These are phyloP conservation scores for Carcina quercana DNA, from an alignment of 2,888 invertebrate genomes.

Conservation along the genomic window DNA sequence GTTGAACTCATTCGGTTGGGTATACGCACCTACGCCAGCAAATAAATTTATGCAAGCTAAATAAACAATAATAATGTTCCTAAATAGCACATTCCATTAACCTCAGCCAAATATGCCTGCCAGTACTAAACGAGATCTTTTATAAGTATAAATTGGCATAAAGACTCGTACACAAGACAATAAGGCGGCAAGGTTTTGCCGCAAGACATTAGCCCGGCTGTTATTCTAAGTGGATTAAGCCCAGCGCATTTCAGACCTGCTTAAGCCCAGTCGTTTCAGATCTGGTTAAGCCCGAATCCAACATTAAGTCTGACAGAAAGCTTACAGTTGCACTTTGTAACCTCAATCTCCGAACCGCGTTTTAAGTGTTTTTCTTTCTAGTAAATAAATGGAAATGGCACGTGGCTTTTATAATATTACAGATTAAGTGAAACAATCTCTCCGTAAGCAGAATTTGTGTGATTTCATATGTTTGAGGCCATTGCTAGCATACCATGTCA, in stretches of 20 bases:
- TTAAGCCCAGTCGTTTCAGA: conserved; percentile 65
- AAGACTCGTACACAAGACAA: conserved; percentile 1
- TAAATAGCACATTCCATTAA: too few relatives aligned
- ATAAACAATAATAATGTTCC: too few relatives aligned
- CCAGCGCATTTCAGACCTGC: conserved; percentile 65
- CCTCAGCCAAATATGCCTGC: too few relatives aligned
- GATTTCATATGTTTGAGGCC: too few relatives aligned
- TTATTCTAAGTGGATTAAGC: conserved; percentile 72
- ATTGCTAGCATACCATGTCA: too few relatives aligned
- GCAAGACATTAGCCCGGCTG: conserved; percentile 54
- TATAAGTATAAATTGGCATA: conserved; percentile 2
- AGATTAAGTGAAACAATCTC: too few relatives aligned
- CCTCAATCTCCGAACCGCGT: conserved; percentile 25
- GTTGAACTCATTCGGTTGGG: too few relatives aligned
- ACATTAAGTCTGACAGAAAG: conserved; percentile 58
- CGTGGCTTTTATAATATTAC: too few relatives aligned
- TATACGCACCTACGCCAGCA: too few relatives aligned
- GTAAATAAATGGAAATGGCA: conserved; percentile 16
- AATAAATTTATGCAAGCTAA: too few relatives aligned
- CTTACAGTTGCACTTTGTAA: conserved; percentile 53
- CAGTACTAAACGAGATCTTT: too few relatives aligned
- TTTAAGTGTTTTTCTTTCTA: conserved; percentile 15
- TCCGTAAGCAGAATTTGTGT: too few relatives aligned
- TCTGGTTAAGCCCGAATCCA: conserved; percentile 59
- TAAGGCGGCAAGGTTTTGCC: conserved; percentile 17